Conservation (phyloP, 2,113 vertebrate species). For the Andinoacara biseriatus region DNA sequence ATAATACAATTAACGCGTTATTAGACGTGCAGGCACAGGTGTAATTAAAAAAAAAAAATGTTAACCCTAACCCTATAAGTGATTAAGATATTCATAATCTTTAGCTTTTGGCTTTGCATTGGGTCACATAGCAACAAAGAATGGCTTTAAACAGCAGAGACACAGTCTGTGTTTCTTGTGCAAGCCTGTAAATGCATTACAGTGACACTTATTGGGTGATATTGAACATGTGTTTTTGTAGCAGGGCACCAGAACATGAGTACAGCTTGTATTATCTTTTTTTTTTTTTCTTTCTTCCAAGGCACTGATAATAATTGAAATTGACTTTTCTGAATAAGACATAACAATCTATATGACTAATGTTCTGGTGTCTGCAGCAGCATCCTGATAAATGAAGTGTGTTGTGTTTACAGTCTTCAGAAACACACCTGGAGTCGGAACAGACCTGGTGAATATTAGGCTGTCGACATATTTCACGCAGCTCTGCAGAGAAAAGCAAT, state of each 20-base stretch:
- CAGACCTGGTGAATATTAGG: constrained; percentile 1
- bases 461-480: constrained; percentile 21
- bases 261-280: constrained; percentile 22
- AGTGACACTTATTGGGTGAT: constrained; percentile 56
- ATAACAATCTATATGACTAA: not conserved
- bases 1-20: not conserved
- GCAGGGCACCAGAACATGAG: constrained; percentile 15
- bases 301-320: constrained; percentile 21
- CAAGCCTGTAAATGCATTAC: constrained; percentile 26
- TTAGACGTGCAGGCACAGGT: not conserved
- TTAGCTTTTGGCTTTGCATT: constrained; percentile 21
- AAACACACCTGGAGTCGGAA: constrained; percentile 32
- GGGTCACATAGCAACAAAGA: constrained; percentile 31
- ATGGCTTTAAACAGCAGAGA: not conserved
- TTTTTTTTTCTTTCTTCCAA: not conserved
- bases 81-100: constrained; percentile 34
- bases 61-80: not conserved
- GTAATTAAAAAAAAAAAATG: not conserved
- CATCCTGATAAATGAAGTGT: constrained; percentile 23
- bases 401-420: constrained; percentile 29
- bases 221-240: constrained; percentile 50
- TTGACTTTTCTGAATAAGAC: constrained; percentile 19
- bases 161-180: constrained; percentile 32
- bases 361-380: not conserved
- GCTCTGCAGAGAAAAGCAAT: constrained; percentile 21